Evolutionary conservation across 2,113 vertebrate genomes (phyloP), one percentile per base, ranked within the genome.

Genomic region (Zootoca vivipara): DNA sequence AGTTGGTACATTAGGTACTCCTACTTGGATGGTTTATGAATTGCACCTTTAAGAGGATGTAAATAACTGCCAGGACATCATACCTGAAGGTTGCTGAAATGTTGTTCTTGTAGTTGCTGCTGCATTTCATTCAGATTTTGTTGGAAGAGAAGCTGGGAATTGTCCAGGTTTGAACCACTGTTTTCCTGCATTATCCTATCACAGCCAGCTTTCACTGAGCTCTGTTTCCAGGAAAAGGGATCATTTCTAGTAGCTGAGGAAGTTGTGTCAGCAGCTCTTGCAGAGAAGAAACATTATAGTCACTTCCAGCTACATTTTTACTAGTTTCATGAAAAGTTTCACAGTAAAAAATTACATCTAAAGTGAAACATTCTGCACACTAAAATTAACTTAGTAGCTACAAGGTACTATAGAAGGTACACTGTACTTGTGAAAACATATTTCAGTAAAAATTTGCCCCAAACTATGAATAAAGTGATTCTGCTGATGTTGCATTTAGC

Each of bases 241-340:
- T 89, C 40, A 6, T 94, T 97, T 93, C 94, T 96, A 92, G 89
- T 92, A 33, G 94, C 86, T 87, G 96, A 90, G 89, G 96, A 96
- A 92, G 92, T 95, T 42, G 96, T 95, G 91, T 93, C 95, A 96
- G 97, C 89, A 92, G 93, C 84, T 97, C 96, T 98, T 97, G 89
- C 78, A 93, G 33, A 87, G 95, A 92, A 88, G 18, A 95, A 88
- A 89, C 78, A 94, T 91, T 46, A 86, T 2, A 42, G 69, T 95
- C 94, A 93, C 91, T 95, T 91, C n/a, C 88, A 88, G 86, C 83
- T 89, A 85, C 58, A 3, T 87, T 86, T 77, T 83, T 83, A 72
- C 87, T 28, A 85, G 3, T 0, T 0, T 82, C 4, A 77, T 72
- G 6, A 40, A 80, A 90, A 67, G 15, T 42, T 33, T 35, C 70